A percentile compares a stretch with the other conserved stretches of the same genome.
Conservation (phyloP, 2,113 vertebrate species). For the Tetrao urogallus region DNA sequence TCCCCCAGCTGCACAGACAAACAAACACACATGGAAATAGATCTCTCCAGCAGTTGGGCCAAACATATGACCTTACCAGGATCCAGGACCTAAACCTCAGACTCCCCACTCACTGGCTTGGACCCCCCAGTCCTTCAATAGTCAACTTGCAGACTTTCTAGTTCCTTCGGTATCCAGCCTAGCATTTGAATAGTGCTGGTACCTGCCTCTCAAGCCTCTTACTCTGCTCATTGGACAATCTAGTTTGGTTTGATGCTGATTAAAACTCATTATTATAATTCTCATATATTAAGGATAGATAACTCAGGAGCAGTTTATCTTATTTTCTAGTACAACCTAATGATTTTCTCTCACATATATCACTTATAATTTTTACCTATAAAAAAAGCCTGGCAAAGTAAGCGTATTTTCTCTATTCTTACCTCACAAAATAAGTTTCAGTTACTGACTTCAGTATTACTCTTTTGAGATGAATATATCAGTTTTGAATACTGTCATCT, state of each 20-base stretch:
- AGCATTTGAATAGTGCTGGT: neutral
- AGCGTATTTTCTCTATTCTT: neutral
- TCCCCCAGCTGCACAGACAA: neutral
- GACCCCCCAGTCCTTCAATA: neutral
- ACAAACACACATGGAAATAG: neutral
- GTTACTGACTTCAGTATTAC: neutral
- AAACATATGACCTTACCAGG: neutral
- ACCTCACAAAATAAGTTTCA: neutral
- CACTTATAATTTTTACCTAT: neutral
- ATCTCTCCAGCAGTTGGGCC: neutral
- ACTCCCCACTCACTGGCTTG: too few species aligned
- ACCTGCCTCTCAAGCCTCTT: neutral
- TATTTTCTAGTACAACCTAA: neutral
- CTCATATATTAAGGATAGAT: neutral
- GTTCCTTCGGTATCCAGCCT: neutral
- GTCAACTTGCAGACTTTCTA: neutral
- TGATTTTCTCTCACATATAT: neutral
- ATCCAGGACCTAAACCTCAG: neutral
- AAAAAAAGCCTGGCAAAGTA: neutral
- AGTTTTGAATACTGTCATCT: neutral
- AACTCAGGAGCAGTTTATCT: neutral
- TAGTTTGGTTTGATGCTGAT: neutral
- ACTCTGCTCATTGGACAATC: neutral
- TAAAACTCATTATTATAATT: neutral
- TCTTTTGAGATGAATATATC: neutral